Conservation (phyloP, 2,888 invertebrate species). For the Erpobdella octoculata region DNA sequence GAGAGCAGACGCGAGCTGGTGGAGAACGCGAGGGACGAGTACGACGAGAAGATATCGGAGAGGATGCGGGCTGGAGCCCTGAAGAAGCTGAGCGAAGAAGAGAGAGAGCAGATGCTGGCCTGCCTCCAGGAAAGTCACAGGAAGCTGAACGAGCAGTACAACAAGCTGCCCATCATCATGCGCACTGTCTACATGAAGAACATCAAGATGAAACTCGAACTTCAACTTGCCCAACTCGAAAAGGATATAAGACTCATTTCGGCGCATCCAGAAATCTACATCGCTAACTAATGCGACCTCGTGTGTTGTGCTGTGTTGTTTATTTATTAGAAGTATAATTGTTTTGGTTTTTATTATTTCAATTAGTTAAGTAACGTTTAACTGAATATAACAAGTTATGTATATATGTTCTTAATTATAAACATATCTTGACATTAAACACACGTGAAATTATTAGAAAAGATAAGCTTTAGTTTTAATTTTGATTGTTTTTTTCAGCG, state of each 20-base stretch:
- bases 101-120: conserved; percentile 15
- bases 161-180: conserved; percentile 11
- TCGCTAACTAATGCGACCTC: not conserved
- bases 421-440: no score
- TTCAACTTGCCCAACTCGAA: conserved; percentile 11
- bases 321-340: no score
- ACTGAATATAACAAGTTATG: no score
- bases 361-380: no score
- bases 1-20: not conserved
- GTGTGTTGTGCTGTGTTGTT: not conserved
- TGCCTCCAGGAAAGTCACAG: conserved; percentile 12
- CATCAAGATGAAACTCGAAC: not conserved
- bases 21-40: not conserved
- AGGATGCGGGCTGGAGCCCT: conserved; percentile 11
- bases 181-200: not conserved
- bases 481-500: no score
- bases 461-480: no score
- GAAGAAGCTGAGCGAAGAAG: conserved; percentile 22
- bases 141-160: conserved; percentile 9
- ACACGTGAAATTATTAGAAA: no score
- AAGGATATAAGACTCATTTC: conserved; percentile 18
- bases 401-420: no score
- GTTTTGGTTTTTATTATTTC: no score
- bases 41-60: conserved; percentile 14
- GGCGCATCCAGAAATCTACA: conserved; percentile 18